Base-by-base conservation (phyloP, 1,140 invertebrate species). In the Plutomurus gul region DNA sequence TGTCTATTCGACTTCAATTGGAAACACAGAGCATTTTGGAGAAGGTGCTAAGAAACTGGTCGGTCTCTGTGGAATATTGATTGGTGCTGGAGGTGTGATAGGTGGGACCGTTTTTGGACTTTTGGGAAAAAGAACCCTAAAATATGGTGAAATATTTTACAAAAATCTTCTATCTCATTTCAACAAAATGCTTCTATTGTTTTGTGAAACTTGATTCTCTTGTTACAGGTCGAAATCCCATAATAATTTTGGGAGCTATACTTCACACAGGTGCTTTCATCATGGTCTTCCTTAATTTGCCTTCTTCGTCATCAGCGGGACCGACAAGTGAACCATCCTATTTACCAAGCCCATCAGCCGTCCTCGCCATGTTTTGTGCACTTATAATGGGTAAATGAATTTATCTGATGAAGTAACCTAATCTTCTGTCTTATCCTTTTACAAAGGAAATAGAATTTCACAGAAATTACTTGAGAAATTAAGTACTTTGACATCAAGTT, bases 81-180 rank as follows among this genome's bases (percentile, higher is more conserved):
- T 98, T 82, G 96, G 96, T 37, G 86, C 93, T 78, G 96, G 96
- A 80, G 96, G 98, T 89, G 96, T 99, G 8, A 84, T 94, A 40
- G 96, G 94, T 75, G 96, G 96, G 30, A 91, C 92, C 5, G 84
- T 94, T 0, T 97, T 97, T 87, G 95, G 95, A 36, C 92, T 97
- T 18, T 87, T 98, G 7, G 96, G 95, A 0, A 47, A 60, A 43
- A 43, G n/a, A 43, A 43, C n/a, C 7, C 39, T 43, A 43, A 3
- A 3, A n/a, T 8, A 43, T 43, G 11, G 11, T 43, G 2, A 2
- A 43, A 8, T 43, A 10, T 3, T 43, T 43, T 13, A 43, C n/a
- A 2, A 43, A 8, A 43, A 43, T 43, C n/a, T 43, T 43, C 11
- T 43, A 3, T 3, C 2, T 43, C n/a, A 13, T 10, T 3, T n/a